Evolutionary conservation across 64 coral and sea anemone species (phyloP), one percentile per base, ranked within the genome.

Genomic region (Acropora tenuis): DNA sequence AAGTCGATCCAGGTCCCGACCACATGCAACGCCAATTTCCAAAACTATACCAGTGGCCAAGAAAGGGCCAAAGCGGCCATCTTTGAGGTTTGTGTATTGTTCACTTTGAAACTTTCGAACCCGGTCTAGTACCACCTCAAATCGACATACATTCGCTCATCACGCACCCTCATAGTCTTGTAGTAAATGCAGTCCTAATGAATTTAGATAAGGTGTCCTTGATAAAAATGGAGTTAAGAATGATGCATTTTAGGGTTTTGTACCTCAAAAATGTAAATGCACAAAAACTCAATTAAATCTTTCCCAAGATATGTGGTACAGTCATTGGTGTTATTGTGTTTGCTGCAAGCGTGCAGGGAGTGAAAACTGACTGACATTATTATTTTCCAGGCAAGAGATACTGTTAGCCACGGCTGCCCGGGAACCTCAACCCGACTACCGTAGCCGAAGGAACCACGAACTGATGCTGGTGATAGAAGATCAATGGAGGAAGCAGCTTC

Each of bases 401-500:
- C 84, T 92, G 0, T 52, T 98, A 3, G 85, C 96, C 20, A 94
- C 72, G 10, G 92, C 96, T 19, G 75, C 77, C 2, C 72, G 87
- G 50, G 93, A 94, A 41, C 81, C 96, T 41, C 96, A 89, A 42
- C 78, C 77, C 3, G 96, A 90, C 18, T 98, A 98, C 49, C 43
- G 85, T 19, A 88, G 89, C 20, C 78, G 96, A 3, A 92, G 88
- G 86, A 98, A 92, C 53, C 87, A 84, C 20, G 82, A 98, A 43
- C 80, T 98, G 5, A 88, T 92, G 86, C 40, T 80, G 80, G 89
- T 98, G 47, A 86, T 98, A 49, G 84, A 92, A 8, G 90, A 90
- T 69, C 96, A 98, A 80, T 98, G 96, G 96, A 88, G 80, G 48
- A 92, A 98, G 80, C 92, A 98, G 52, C 81, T 98, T 16, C 96